Evolutionary conservation across 2,888 invertebrate genomes (phyloP), one percentile per base, ranked within the genome.

Genomic region (Nemapogon koenigi): DNA sequence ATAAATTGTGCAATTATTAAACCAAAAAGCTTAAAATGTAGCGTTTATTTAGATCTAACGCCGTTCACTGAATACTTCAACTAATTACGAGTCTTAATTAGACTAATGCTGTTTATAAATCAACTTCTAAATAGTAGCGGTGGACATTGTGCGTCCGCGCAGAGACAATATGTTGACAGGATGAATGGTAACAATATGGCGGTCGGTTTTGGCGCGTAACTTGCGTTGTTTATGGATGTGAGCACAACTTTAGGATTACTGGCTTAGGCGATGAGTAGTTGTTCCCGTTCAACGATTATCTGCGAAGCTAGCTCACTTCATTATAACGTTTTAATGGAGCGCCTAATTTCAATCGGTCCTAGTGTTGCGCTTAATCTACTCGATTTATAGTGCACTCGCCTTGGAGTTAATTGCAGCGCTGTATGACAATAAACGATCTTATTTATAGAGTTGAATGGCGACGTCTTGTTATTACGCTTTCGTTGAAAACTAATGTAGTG

Each of bases 161-260:
- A 57, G 53, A 66, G 73, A 76, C 73, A 72, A 71, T 70, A 71
- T 68, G 76, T 68, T 75, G 78, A 78, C 75, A 76, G 72, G 61
- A 71, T 70, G 70, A 75, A 72, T 63, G 71, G 57, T 61, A 65
- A 60, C 70, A 69, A 57, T 56, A 69, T 68, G 75, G 73, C 70
- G 59, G 57, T 51, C 54, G 57, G 62, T 61, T 67, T 69, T 69
- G 66, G 63, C 67, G 68, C 70, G 71, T 70, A 72, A 70, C 62
- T 68, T 55, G 52, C 43, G 57, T 65, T 69, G 71, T 73, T 75
- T 73, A 75, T 70, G 60, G 63, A 39, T n/a, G 59, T 36, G 67
- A 47, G 62, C 69, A 70, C 69, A 64, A 62, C 61, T 69, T 71
- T 67, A 66, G 72, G 72, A 66, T 68, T 66, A 64, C 62, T 49